Conservation (phyloP, 1,140 invertebrate species). For the Drosophila rufa region DNA sequence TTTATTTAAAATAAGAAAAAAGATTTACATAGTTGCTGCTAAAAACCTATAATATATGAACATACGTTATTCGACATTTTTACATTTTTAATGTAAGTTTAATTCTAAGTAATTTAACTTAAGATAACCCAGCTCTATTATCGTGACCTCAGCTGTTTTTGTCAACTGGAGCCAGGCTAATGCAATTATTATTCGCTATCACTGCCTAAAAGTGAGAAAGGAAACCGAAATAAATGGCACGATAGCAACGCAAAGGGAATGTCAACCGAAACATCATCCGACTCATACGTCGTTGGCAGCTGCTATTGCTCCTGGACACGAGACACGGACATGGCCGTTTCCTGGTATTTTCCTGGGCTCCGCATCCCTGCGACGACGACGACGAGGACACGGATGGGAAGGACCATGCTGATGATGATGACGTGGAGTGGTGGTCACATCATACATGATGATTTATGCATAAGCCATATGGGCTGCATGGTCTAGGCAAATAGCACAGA, state of each 20-base stretch:
- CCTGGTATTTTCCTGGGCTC: constrained; percentile 32
- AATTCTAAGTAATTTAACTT: background rate
- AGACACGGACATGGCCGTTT: constrained; percentile 40
- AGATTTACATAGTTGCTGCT: no score
- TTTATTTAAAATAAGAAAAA: background rate
- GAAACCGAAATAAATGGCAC: constrained; percentile 35
- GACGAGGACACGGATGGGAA: background rate
- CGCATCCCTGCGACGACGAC: constrained; percentile 3
- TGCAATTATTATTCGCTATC: constrained; percentile 40
- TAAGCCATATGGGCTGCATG: constrained; percentile 61
- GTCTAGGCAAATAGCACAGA: constrained; percentile 44
- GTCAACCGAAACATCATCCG: constrained; percentile 53
- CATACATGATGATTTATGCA: constrained; percentile 70
- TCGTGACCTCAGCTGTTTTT: background rate
- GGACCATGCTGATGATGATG: constrained; percentile 40
- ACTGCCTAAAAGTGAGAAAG: constrained; percentile 11
- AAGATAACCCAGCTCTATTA: background rate
- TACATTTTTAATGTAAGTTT: background rate
- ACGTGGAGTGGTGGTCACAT: constrained; percentile 50
- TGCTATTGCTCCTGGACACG: constrained; percentile 30
- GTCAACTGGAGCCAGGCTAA: constrained; percentile 10
- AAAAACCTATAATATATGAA: no score
- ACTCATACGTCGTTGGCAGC: constrained; percentile 36
- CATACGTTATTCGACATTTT: no score
- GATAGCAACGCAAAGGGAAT: constrained; percentile 33